Base-by-base conservation (phyloP, 1,140 invertebrate genomes). In the Neodiprion pinetum region DNA sequence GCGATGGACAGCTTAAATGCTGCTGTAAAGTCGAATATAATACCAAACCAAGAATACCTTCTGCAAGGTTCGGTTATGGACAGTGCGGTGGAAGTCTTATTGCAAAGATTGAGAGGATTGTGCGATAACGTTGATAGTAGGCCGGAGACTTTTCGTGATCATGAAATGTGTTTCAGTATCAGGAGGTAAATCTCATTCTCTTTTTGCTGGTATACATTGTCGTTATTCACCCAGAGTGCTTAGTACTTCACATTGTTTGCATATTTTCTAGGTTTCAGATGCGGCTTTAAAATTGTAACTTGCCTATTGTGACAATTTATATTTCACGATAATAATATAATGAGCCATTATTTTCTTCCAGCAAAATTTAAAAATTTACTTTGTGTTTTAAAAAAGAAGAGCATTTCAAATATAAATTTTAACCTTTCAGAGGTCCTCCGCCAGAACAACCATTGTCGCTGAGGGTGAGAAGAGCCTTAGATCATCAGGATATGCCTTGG, bases 61-160 rank as follows among this genome's bases (percentile, higher is more conserved):
- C 88, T 98, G 11, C 96, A 98, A 89, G 96, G 96, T 12, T 97
- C 96, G 72, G 95, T 99, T 47, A 84, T 98, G 48, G 97, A 99
- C 86, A 93, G 92, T n/a, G 94, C 95, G 67, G 95, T 97, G 12
- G 96, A 98, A 87, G 94, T 97, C n/a, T 90, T 99, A 21, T 88
- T 98, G 14, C 96, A 99, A 83, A 90, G 97, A 79, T 90, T 99
- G 12, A 91, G 96, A 79, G 97, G 97, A 2, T 90, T 98, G 0
- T 98, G 97, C 88, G 97, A 99, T 80, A 98, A 98, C 90, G 95
- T 96, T 8, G 97, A 98, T 84, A 92, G 93, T 73, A 95, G 94
- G 8, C 94, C 95, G 9, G 97, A 98, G 89, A 93, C 93, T 1
- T 99, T 98, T 85, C 92, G 96, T 83, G 97, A 98, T 89, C 94